Conservation (phyloP, 1,140 invertebrate genomes). For the Dinothrombium tinctorium region DNA sequence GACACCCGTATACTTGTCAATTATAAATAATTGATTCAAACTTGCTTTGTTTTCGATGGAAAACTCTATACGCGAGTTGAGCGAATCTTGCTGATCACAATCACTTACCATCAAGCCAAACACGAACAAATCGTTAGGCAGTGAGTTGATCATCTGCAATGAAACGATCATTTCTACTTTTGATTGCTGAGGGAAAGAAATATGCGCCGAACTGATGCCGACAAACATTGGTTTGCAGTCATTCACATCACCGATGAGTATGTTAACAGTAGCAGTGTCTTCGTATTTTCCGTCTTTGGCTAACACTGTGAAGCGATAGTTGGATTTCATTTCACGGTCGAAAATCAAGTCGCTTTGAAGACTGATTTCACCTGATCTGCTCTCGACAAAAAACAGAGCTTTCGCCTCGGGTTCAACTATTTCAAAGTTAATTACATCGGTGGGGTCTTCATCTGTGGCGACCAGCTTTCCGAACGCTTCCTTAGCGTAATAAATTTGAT, state of each 20-base stretch:
- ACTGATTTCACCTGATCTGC: conserved; percentile 61
- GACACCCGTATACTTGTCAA: background rate
- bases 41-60: background rate
- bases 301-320: conserved; percentile 53
- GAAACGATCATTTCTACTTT: background rate
- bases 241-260: conserved; percentile 53
- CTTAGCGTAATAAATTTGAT: conserved; percentile 20
- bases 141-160: background rate
- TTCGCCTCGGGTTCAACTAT: background rate
- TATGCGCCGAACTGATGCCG: background rate
- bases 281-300: conserved; percentile 50
- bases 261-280: conserved; percentile 29
- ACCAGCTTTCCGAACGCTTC: background rate
- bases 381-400: conserved; percentile 48
- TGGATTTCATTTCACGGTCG: conserved; percentile 32
- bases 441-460: conserved; percentile 13
- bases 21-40: background rate
- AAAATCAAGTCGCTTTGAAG: conserved; percentile 28
- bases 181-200: background rate
- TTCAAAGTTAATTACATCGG: background rate
- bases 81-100: background rate
- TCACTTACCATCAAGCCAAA: background rate
- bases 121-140: background rate
- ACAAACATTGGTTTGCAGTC: background rate
- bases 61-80: background rate